A percentile compares a stretch with the other conserved stretches of the same genome.
phyloP scores from a whole-genome alignment of 1,140 invertebrate genomes.

The Zaprionus ornatus region DNA sequence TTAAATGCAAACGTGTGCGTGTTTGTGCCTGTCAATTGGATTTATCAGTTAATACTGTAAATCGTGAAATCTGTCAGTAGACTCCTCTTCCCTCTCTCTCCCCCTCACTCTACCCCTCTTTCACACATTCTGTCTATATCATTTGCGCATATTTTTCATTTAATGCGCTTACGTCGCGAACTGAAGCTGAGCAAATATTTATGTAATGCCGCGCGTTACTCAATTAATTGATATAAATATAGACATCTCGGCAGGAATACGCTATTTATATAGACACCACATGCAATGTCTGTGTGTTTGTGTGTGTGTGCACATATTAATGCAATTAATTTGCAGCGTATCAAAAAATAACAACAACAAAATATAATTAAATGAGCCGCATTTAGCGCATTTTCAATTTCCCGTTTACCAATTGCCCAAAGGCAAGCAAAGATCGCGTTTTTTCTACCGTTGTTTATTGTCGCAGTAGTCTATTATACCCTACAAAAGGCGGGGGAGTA shows the following conservation, averaged over 20 bases:
- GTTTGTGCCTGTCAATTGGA: slow-evolving; percentile 36
- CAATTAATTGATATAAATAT: slow-evolving; percentile 71
- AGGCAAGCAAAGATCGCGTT: background rate
- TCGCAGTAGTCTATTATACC: background rate
- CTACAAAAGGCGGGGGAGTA: background rate
- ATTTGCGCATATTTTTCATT: slow-evolving; percentile 33
- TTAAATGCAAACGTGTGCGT: slow-evolving; percentile 31
- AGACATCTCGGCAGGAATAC: slow-evolving; percentile 3
- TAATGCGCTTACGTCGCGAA: slow-evolving; percentile 50
- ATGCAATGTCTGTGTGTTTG: background rate
- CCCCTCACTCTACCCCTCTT: background rate
- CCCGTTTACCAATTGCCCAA: background rate
- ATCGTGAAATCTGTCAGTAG: slow-evolving; percentile 35
- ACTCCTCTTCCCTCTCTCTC: background rate
- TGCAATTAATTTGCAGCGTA: slow-evolving; percentile 69
- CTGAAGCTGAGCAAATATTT: slow-evolving; percentile 59
- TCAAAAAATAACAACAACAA: slow-evolving; percentile 48
- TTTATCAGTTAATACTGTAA: slow-evolving; percentile 58
- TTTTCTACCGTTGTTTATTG: background rate
- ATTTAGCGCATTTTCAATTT: slow-evolving; percentile 38
- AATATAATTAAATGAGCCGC: slow-evolving; percentile 60
- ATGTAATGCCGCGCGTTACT: slow-evolving; percentile 52
- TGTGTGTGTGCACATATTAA: slow-evolving; percentile 49
- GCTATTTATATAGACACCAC: slow-evolving; percentile 1
- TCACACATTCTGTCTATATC: slow-evolving; percentile 16